Evolutionary conservation across 2,888 invertebrate species (phyloP), one percentile per base, ranked within the genome.

Genomic region (Eubasilissa splendida): DNA sequence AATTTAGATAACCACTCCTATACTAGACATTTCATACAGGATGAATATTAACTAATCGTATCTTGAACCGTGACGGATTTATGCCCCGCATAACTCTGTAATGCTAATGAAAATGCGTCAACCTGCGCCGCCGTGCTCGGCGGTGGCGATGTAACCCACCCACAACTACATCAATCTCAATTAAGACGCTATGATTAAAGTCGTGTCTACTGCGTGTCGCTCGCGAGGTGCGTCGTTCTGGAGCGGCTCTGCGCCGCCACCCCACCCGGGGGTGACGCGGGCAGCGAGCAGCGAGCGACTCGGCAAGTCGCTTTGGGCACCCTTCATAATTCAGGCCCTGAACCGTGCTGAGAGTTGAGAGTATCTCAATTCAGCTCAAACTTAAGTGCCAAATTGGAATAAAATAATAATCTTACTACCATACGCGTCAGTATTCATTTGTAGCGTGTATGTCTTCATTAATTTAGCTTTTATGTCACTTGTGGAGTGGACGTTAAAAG

Each of bases 141-240:
- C 50, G 68, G 68, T 68, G 50, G 50, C 22, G 22, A 22, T 22
- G 22, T 22, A 22, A 22, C 22, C 22, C 22, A 22, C 68, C 68
- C 68, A 52, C 50, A 68, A 68, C n/a, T 68, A 68, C 68, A 68
- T 50, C 33, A 68, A 68, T 68, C 68, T 68, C 68, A 50, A 68
- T 68, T 68, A 68, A 68, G 68, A n/a, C 68, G 52, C 50, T 68
- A 68, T 68, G 68, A 68, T 68, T 68, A 68, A 63, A 68, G 50
- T 52, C 68, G 50, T 68, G 68, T 68, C 68, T 50, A 50, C 33
- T 50, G 50, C 68, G n/a, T 50, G 68, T 52, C 52, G 31, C 63
- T 68, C 68, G 68, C 68, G 68, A 50, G 66, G 42, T 12, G n/a
- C 68, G 68, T 68, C 50, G 50, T 42, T 50, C 68, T 12, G 50